Evolutionary conservation across 2,797 vertebrate species (phyloP).

Genomic region (Orestias chungarensis): DNA sequence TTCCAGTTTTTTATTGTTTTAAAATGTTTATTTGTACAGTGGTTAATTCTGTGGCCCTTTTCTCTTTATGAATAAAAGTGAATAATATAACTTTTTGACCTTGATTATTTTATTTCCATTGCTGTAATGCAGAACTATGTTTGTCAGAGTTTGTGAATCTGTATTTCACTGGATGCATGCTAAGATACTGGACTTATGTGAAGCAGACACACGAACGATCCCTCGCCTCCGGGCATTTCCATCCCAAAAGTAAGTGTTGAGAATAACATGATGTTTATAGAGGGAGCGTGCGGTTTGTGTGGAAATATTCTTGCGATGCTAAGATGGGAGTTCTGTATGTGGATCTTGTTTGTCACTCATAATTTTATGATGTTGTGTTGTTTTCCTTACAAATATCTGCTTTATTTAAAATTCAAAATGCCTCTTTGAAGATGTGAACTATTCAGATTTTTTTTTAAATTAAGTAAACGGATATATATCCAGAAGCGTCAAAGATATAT

Average conservation of each 20-base stretch:
- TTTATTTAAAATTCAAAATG: background rate
- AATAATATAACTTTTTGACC: conserved; percentile 24
- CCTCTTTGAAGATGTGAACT: background rate
- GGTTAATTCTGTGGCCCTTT: conserved; percentile 46
- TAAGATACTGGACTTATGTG: conserved; percentile 47
- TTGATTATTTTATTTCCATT: background rate
- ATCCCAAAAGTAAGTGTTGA: conserved; percentile 25
- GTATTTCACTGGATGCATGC: conserved; percentile 38
- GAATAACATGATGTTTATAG: conserved; percentile 37
- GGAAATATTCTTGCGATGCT: conserved; percentile 28
- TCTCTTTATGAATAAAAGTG: conserved; percentile 33
- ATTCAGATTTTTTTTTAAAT: background rate
- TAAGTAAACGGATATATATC: background rate
- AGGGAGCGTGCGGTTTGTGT: conserved; percentile 34
- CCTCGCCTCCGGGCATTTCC: conserved; percentile 40
- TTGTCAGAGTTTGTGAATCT: conserved; percentile 30
- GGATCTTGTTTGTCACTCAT: conserved; percentile 26
- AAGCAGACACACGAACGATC: conserved; percentile 39
- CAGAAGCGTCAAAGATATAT: too few relatives aligned
- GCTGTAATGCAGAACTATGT: conserved; percentile 20
- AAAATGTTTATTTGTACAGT: conserved; percentile 5
- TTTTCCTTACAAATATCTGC: background rate
- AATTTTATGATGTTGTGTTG: conserved; percentile 4
- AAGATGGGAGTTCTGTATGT: conserved; percentile 21
- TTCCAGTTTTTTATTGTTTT: background rate